These are phyloP conservation scores for Polydrusus cervinus DNA, from an alignment of 2,888 invertebrate genomes.

Conservation along the genomic window DNA sequence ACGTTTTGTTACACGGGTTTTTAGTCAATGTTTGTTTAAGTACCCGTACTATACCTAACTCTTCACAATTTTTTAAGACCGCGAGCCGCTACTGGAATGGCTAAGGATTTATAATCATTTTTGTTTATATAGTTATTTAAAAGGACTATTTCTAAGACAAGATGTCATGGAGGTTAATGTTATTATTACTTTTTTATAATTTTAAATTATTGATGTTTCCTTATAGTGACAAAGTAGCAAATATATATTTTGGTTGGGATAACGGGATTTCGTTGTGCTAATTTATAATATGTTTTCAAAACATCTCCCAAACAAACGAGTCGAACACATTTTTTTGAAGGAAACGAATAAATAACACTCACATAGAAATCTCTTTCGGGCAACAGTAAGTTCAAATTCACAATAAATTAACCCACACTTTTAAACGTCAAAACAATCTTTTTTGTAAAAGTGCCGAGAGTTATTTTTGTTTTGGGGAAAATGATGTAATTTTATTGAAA, in stretches of 20 bases:
- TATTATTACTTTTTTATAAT: background rate
- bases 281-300: background rate
- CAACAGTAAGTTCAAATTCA: background rate
- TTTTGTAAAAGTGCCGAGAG: background rate
- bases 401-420: background rate
- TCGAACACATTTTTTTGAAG: background rate
- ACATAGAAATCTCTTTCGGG: background rate
- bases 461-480: background rate
- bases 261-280: background rate
- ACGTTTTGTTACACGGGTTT: too few relatives aligned
- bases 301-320: background rate
- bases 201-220: background rate
- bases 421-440: background rate
- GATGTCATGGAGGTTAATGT: background rate
- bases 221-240: too few relatives aligned
- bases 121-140: too few relatives aligned
- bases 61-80: too few relatives aligned
- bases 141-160: too few relatives aligned
- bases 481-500: background rate
- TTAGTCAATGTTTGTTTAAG: too few relatives aligned
- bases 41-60: too few relatives aligned
- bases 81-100: too few relatives aligned
- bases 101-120: too few relatives aligned
- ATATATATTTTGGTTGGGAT: too few relatives aligned
- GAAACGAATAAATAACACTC: background rate